Base-by-base conservation (phyloP, 2,888 invertebrate genomes). In the Polyommatus iphigenia region DNA sequence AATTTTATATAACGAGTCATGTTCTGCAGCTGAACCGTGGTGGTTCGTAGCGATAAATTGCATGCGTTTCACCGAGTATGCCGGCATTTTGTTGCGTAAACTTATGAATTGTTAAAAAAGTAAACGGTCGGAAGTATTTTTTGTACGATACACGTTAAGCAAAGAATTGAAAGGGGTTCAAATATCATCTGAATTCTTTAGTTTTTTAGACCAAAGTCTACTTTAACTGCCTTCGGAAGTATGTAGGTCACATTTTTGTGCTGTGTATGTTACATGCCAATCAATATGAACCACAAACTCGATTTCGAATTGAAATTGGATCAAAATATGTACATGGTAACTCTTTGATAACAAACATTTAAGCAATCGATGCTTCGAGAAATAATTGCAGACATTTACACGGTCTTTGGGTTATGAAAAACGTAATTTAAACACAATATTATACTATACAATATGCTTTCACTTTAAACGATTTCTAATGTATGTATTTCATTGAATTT, bases 31-130 rank as follows among this genome's bases (percentile, higher is more conserved):
- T 72, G 72, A 72, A 72, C 46, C 72, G 72, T 36, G 36, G 41
- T 36, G 71, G 41, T 41, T 20, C 73, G 24, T 73, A 46, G 46
- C 73, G 73, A 73, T 73, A 73, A 73, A 73, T 73, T 73, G 41
- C 36, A 36, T 71, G 32, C 36, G 18, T 36, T 36, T 71, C 29
- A 71, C 15, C 24, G 36, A 18, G 10, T 36, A 36, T 36, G 32
- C 71, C 36, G 36, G 32, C n/a, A 32, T 36, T 71, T 32, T 18
- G 71, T 71, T 71, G 71, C 71, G 71, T 71, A 71, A 71, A 36
- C 36, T 71, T 36, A 36, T 36, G 71, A 71, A 36, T 29, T 8
- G 24, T 71, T 32, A 32, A 71, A 32, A 71, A 71, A 62, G 36
- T 71, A 24, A 62, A 62, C 62, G 62, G 62, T 13, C 62, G 62